Base-by-base conservation (phyloP, 2,888 invertebrate genomes). In the Plusia festucae region DNA sequence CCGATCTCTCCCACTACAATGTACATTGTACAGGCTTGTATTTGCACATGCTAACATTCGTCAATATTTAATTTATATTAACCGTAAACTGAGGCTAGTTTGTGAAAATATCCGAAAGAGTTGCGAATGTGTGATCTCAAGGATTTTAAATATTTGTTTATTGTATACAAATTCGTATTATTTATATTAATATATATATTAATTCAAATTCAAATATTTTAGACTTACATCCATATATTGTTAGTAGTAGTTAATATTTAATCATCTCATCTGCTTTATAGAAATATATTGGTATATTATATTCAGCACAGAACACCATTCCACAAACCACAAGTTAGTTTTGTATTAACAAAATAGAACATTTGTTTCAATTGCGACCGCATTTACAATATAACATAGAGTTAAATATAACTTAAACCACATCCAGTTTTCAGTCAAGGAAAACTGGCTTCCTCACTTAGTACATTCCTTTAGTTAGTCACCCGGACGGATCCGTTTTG, bases 391-490 rank as follows among this genome's bases (percentile, higher is more conserved):
- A 24, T 52, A 60, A 63, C 64, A 34, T 49, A 64, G n/a, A n/a
- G 44, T 64, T 70, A 75, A 70, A 76, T 67, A 68, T 57, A 70
- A 67, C 66, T 27, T 51, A 74, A 70, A 75, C 68, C 60, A 1
- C 69, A 68, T 27, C 58, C 40, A 57, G 54, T 71, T 74, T 72
- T 69, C 62, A 49, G 69, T 71, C 59, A 61, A 77, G 82, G 82
- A 83, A 83, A 82, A 85, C 82, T 72, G 79, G 72, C 76, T 82
- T 85, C 82, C 81, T 81, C 69, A 80, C 72, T 73, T 66, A 77
- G 70, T 40, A 58, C 68, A 76, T 78, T 72, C 76, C 70, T 63
- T 57, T 51, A 27, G 51, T 54, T 62, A 75, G 70, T 78, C 79
- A 79, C 65, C 62, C 53, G 63, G 22, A 44, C 46, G 55, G 60